These are phyloP conservation scores for Orius laevigatus DNA, from an alignment of 1,140 invertebrate genomes.

Conservation along the genomic window DNA sequence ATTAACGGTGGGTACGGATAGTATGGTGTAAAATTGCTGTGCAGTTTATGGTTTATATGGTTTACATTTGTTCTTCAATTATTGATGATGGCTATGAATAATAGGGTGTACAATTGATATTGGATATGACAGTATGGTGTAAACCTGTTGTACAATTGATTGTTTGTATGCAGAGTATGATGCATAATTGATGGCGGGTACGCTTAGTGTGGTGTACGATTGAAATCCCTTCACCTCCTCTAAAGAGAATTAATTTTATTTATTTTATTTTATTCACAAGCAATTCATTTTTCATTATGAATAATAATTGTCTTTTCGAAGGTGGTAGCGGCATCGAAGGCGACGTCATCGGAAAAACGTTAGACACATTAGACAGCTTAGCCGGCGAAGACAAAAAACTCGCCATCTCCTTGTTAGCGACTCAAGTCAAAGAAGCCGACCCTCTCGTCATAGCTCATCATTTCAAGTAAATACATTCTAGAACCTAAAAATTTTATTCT, in stretches of 20 bases:
- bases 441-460: slow-evolving; percentile 32
- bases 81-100: no score
- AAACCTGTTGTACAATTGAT: not conserved
- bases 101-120: no score
- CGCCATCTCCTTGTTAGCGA: slow-evolving; percentile 29
- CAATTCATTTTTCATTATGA: not conserved
- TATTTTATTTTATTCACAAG: slow-evolving; percentile 4
- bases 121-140: not conserved
- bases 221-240: no score
- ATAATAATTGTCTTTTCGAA: not conserved
- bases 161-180: no score
- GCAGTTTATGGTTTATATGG: no score
- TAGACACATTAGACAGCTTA: slow-evolving; percentile 17
- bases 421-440: slow-evolving; percentile 30
- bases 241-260: no score
- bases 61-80: no score
- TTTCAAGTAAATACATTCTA: slow-evolving; percentile 27
- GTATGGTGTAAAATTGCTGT: not conserved
- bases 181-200: no score
- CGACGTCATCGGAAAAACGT: slow-evolving; percentile 16
- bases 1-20: not conserved
- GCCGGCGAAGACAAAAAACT: slow-evolving; percentile 25
- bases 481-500: not conserved
- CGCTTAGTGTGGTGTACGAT: no score
- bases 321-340: slow-evolving; percentile 5